These are phyloP conservation scores for Chelonus insularis DNA, from an alignment of 1,140 invertebrate genomes.

Conservation along the genomic window DNA sequence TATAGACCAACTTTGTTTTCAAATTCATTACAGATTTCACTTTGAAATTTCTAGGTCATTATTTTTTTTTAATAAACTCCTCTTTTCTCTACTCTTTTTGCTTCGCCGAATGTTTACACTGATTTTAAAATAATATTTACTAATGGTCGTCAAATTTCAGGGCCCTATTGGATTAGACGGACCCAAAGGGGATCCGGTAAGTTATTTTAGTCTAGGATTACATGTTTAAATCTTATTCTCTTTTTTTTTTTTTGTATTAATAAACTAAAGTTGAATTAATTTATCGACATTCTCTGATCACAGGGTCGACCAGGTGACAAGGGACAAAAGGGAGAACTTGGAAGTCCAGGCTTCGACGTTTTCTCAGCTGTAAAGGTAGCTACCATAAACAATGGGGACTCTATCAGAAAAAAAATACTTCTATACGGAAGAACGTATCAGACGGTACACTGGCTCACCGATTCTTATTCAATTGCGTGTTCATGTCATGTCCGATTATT, in stretches of 20 bases:
- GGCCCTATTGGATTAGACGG: constrained; percentile 92
- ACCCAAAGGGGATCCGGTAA: constrained; percentile 90
- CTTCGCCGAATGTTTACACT: neutral
- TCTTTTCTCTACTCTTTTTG: neutral
- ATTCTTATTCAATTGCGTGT: constrained; percentile 23
- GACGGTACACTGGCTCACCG: constrained; percentile 17
- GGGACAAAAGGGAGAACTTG: constrained; percentile 82
- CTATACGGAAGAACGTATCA: constrained; percentile 24
- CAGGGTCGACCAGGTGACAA: constrained; percentile 86
- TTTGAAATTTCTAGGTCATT: too few species aligned
- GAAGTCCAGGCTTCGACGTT: constrained; percentile 85
- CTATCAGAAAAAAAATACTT: constrained; percentile 30
- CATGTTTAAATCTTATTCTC: too few species aligned
- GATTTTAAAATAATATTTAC: constrained; percentile 16
- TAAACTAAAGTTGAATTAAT: constrained; percentile 8
- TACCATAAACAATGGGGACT: constrained; percentile 38
- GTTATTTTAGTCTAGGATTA: too few species aligned
- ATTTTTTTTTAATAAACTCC: constrained; percentile 21
- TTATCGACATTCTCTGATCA: constrained; percentile 46
- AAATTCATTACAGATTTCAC: too few species aligned
- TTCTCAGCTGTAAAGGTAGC: constrained; percentile 88
- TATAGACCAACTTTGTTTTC: neutral
- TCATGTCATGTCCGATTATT: constrained; percentile 13
- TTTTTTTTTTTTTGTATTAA: neutral
- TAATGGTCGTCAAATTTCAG: constrained; percentile 63